Percentiles rank a stretch among this genome's conserved stretches.
These are phyloP conservation scores for Bombus terrestris DNA, from an alignment of 1,140 invertebrate genomes.

Conservation along the genomic window DNA sequence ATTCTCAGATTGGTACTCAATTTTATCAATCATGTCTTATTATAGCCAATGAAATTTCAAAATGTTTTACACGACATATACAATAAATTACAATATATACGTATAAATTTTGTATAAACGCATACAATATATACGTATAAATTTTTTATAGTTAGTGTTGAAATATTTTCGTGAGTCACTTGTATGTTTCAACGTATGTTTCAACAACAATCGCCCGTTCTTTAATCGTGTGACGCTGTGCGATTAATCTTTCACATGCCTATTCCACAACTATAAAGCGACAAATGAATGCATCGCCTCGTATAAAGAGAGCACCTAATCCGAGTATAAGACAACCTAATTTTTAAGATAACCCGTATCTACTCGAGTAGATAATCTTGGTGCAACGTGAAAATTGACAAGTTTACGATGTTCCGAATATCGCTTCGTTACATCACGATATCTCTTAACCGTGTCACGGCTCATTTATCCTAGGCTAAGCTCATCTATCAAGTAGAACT, in stretches of 20 bases:
- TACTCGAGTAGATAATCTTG: constrained; percentile 3
- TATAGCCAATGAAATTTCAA: too few relatives aligned
- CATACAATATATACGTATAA: too few relatives aligned
- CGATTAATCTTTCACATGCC: background rate
- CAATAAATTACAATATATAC: too few relatives aligned
- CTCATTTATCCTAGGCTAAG: background rate
- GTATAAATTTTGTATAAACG: too few relatives aligned
- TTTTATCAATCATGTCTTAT: too few relatives aligned
- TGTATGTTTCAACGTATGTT: too few relatives aligned
- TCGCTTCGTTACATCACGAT: constrained; percentile 45
- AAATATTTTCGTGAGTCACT: too few relatives aligned
- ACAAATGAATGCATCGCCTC: background rate
- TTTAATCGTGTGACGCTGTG: too few relatives aligned
- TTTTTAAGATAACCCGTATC: background rate
- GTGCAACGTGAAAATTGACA: constrained; percentile 14
- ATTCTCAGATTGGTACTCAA: too few relatives aligned
- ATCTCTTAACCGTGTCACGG: constrained; percentile 27
- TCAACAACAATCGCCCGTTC: too few relatives aligned
- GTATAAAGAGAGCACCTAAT: background rate
- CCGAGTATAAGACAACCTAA: background rate
- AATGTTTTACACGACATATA: too few relatives aligned
- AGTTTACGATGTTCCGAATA: background rate
- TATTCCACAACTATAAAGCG: background rate
- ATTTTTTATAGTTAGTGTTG: too few relatives aligned
- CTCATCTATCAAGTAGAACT: constrained; percentile 57